Evolutionary conservation across 30 jellyfish, hydroid and myxozoan species (phyloP).

Genomic region (Hydractinia echinata): DNA sequence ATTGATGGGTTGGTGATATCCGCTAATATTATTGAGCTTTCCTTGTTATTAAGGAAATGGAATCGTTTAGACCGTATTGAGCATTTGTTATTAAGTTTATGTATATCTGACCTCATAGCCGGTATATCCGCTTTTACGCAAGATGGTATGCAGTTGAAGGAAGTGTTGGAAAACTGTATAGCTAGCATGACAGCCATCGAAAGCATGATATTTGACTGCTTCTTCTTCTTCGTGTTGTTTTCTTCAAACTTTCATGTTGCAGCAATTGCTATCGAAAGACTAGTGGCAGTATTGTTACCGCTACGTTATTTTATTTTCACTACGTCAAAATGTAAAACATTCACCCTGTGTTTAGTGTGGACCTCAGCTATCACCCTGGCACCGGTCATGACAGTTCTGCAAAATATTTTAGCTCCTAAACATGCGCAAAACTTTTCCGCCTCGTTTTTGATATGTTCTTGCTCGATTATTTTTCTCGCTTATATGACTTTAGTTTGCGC

Average conservation of each 20-base stretch:
- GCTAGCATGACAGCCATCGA: slow-evolving; percentile 5
- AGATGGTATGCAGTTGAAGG: slow-evolving; percentile 21
- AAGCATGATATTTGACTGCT: slow-evolving; percentile 6
- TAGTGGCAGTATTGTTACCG: slow-evolving; percentile 27
- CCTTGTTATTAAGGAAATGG: slow-evolving; percentile 17
- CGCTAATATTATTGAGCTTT: slow-evolving; percentile 13
- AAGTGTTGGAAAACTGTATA: not conserved
- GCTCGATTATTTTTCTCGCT: not conserved
- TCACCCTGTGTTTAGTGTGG: slow-evolving; percentile 26
- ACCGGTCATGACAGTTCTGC: not conserved
- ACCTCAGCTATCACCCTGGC: not conserved
- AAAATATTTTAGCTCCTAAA: not conserved
- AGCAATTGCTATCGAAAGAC: slow-evolving; percentile 25
- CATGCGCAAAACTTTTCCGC: not conserved
- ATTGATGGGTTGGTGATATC: slow-evolving; percentile 21
- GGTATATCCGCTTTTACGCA: not conserved
- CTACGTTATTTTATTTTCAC: slow-evolving; percentile 14
- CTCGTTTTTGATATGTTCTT: not conserved
- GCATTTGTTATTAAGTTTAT: slow-evolving; percentile 30
- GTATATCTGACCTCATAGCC: slow-evolving; percentile 24
- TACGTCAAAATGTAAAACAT: slow-evolving; percentile 20
- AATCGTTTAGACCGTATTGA: slow-evolving; percentile 27
- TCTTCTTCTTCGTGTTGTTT: slow-evolving; percentile 17
- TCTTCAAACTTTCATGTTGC: slow-evolving; percentile 24
- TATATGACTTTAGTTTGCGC: slow-evolving; percentile 20